Base-by-base conservation (phyloP, 1,140 invertebrate species). In the Eupeodes corollae region DNA sequence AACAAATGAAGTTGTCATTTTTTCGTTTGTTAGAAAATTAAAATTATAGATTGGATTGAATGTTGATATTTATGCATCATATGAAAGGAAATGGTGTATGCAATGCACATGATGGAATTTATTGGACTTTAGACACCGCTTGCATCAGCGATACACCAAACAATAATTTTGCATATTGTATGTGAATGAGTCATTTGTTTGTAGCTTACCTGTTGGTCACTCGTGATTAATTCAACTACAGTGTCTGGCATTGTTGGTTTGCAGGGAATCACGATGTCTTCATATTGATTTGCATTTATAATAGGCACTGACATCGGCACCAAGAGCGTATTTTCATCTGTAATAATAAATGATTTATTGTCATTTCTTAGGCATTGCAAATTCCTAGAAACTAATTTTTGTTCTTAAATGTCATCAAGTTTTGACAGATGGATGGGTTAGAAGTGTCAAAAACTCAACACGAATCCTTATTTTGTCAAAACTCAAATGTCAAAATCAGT, bases 231-330 rank as follows among this genome's bases (percentile, higher is more conserved):
- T 38, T 68, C 52, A 5, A 85, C 76, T 34, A 73, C 67, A 26
- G 79, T 70, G 53, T 80, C 71, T 11, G 80, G 81, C 35, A 77
- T 77, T 30, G 82, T 77, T 41, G 82, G 81, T 55, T 77, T 76
- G 70, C 83, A 86, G 51, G 80, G 80, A 53, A 84, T 74, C 13
- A 75, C 55, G 12, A 73, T 63, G 40, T 70, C 66, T 31, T 57
- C 59, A 48, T 71, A 71, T 44, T 69, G 66, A 32, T 57, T 58
- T 3, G 65, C 69, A 34, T 53, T 54, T 16, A 78, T 56, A 13
- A 72, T 51, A 16, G 62, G 58, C 34, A 8, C 50, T 18, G 56
- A 63, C 46, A 61, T 66, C 12, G 73, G 63, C 6, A 73, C 76
- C 52, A 81, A 71, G 43, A 76, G 63, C 55, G 63, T 73, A 21